Evolutionary conservation across 1,140 invertebrate genomes (phyloP), one percentile per base, ranked within the genome.

Genomic region (Atta texana): DNA sequence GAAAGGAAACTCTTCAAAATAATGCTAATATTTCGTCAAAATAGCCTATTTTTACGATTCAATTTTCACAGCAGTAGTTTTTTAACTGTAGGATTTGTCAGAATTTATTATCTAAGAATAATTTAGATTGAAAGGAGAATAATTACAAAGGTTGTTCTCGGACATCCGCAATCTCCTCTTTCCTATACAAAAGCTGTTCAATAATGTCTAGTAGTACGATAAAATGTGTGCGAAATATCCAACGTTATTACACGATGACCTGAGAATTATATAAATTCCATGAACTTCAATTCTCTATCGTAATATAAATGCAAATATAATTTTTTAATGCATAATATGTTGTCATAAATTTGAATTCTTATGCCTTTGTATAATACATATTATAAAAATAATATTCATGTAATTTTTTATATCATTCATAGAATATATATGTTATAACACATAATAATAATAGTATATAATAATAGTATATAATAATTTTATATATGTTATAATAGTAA

Each of bases 71-170:
- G 21, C 21, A 21, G 61, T 16, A 64, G 66, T 64, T 61, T 66
- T 66, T 44, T 39, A 44, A n/a, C n/a, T 61, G n/a, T 34, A 18
- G 10, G 49, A 31, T 24, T 28, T 16, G 39, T 1, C 3, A 31
- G 49, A 80, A 80, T 68, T 80, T 53, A 66, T 7, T 8, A 66
- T 80, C 24, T n/a, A 14, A 44, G 39, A 77, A 53, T 77, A 51
- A 39, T 49, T 8, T 16, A 16, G 4, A 64, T 64, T 28, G 44
- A 66, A 28, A 53, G 44, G 18, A 64, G 59, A 78, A 18, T 31
- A 78, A 78, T 78, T 78, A 31, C 18, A 51, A 51, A 7, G 7
- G 28, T 64, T 63, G 61, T 64, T 78, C 57, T n/a, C 57, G 44
- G 8, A 24, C 24, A 64, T 51, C 18, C 44, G 24, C 28, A 31